These are phyloP conservation scores for Ichneumon xanthorius DNA, from an alignment of 2,888 invertebrate genomes.

Conservation along the genomic window DNA sequence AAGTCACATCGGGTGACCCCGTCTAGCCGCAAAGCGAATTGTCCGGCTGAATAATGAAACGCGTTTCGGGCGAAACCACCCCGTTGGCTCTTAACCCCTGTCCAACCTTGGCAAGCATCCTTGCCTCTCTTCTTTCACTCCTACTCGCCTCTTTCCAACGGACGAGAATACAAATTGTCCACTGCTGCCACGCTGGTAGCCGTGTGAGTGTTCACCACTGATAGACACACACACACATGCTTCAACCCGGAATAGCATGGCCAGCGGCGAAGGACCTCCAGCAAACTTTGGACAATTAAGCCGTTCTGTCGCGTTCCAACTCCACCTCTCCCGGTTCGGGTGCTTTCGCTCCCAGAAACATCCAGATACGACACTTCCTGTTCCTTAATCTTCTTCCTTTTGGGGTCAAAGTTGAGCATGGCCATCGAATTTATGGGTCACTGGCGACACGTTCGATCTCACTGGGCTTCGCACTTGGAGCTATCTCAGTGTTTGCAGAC, in stretches of 20 bases:
- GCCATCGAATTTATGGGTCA: conserved; percentile 12
- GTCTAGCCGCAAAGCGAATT: conserved; percentile 61
- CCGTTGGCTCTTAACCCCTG: not conserved
- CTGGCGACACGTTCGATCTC: conserved; percentile 3
- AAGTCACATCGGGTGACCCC: not conserved
- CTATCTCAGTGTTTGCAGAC: not conserved
- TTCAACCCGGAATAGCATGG: not conserved
- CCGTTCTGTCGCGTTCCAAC: conserved; percentile 31
- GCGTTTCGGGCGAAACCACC: conserved; percentile 18
- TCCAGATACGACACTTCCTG: conserved; percentile 16
- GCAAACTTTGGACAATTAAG: conserved; percentile 45
- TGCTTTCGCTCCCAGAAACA: not conserved
- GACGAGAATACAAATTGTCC: conserved; percentile 37
- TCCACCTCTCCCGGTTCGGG: not conserved
- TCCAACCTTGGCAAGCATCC: conserved; percentile 3
- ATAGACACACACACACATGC: not conserved
- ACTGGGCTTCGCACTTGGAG: not conserved
- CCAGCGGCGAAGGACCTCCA: conserved; percentile 11
- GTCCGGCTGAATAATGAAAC: conserved; percentile 64
- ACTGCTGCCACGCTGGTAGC: not conserved
- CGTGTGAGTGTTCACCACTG: not conserved
- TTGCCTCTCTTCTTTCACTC: conserved; percentile 13
- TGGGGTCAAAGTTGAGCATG: not conserved
- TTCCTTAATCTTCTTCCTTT: conserved; percentile 14
- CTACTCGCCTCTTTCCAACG: not conserved